Evolutionary conservation across 2,113 vertebrate genomes (phyloP), one percentile per base, ranked within the genome.

Genomic region (Austrofundulus limnaeus): DNA sequence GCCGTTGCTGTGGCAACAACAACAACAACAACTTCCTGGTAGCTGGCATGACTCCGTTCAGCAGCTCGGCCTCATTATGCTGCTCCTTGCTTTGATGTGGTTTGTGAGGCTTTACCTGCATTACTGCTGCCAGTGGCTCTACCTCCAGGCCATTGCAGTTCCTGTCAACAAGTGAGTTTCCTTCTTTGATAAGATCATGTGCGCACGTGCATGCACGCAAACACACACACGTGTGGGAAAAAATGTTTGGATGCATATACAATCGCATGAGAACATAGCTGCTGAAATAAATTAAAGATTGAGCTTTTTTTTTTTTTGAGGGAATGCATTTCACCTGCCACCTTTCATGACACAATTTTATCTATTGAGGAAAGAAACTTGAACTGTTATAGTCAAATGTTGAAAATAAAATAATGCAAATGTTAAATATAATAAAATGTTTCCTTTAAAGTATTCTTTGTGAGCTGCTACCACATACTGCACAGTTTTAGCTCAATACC

Each of bases 111-210:
- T 98, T 64, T 97, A 95, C 89, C 77, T 97, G 86, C 96, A 96
- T 89, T 98, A 98, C 90, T 88, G 92, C 73, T 93, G 94, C 90
- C 97, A 98, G 81, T 96, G 96, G 95, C 88, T 98, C 66, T 94
- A 94, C 90, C 97, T 99, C 74, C 85, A 89, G 82, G 86, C 77
- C 86, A 92, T 94, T 80, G 92, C 92, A 0, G 86, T 94, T 90
- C 95, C 95, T 84, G 92, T 97, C 85, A 93, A 93, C 89, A 97
- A 92, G 96, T 97, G 91, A 96, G 95, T 91, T 55, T 78, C 81
- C 75, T 82, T 83, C 84, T 88, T 90, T 90, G 89, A 90, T 89
- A 86, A 85, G 55, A 57, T 55, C 72, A 64, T 45, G 25, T 55
- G 37, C 23, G 1, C 60, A 64, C 76, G 53, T 51, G 42, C 58